These are phyloP conservation scores for Linyphia triangularis DNA, from an alignment of 2,888 invertebrate genomes.

Conservation along the genomic window DNA sequence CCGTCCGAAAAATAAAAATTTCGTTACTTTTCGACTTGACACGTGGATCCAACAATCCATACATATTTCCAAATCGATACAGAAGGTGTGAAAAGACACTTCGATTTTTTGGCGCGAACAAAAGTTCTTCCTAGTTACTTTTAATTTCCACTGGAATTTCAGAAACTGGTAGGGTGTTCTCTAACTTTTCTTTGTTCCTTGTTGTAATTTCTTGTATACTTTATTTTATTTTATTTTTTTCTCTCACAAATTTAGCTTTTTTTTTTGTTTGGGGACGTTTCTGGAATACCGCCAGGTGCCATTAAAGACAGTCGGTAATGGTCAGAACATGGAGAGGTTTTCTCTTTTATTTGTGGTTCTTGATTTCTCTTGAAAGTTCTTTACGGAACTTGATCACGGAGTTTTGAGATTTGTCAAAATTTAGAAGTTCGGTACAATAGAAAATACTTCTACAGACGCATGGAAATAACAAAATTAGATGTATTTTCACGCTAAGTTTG, in stretches of 20 bases:
- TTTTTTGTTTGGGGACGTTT: conserved; percentile 20
- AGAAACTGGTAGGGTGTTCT: not conserved
- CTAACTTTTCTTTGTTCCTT: conserved; percentile 23
- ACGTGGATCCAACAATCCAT: not conserved
- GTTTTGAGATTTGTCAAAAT: conserved; percentile 39
- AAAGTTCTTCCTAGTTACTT: conserved; percentile 62
- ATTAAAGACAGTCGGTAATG: conserved; percentile 61
- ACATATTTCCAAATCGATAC: not conserved
- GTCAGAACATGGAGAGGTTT: conserved; percentile 32
- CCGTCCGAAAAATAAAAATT: not conserved
- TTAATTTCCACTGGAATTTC: conserved; percentile 56
- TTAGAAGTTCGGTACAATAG: too few species aligned
- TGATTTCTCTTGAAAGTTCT: conserved; percentile 12
- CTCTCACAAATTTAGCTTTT: conserved; percentile 8
- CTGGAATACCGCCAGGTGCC: conserved; percentile 50
- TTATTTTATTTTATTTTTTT: conserved; percentile 56
- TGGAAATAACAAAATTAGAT: too few species aligned
- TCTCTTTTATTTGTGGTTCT: too few species aligned
- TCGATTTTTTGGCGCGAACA: conserved; percentile 21
- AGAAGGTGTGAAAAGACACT: not conserved
- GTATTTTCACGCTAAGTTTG: too few species aligned
- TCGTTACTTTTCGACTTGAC: not conserved
- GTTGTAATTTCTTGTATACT: conserved; percentile 62
- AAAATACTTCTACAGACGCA: too few species aligned
- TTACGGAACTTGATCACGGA: conserved; percentile 49